A percentile compares a stretch with the other conserved stretches of the same genome.
Conservation (phyloP, 2,797 vertebrate species). For the Myioborus miniatus region DNA sequence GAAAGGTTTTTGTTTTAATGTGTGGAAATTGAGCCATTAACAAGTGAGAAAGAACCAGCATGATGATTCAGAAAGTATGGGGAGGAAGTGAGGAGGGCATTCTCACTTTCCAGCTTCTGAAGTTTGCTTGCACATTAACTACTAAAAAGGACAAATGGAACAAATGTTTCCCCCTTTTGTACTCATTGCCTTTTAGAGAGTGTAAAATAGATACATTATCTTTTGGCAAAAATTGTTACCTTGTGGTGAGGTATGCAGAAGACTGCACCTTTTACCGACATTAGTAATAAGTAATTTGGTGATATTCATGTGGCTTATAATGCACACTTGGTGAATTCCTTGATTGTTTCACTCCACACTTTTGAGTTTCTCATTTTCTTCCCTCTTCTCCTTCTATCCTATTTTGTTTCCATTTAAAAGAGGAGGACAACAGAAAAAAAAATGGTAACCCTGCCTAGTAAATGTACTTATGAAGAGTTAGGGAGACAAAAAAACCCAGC, state of each 20-base stretch:
- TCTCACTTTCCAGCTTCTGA: background rate
- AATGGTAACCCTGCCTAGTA: background rate
- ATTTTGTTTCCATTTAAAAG: background rate
- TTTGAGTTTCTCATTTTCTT: background rate
- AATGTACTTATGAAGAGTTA: background rate
- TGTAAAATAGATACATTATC: background rate
- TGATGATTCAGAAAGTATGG: background rate
- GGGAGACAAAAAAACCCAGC: accelerated
- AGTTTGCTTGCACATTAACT: background rate
- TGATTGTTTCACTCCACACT: background rate
- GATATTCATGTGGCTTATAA: background rate
- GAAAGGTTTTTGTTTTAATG: background rate
- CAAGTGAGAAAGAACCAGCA: background rate
- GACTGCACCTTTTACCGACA: background rate
- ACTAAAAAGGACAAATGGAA: background rate
- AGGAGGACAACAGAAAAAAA: accelerated
- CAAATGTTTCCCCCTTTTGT: background rate
- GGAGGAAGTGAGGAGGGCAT: background rate
- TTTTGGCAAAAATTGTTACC: background rate
- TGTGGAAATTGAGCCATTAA: background rate
- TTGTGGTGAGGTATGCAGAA: background rate
- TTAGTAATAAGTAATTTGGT: background rate
- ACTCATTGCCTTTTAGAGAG: background rate
- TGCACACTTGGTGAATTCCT: background rate
- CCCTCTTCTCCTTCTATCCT: background rate